These are phyloP conservation scores for Sorex fumeus DNA, from an alignment of 2,113 vertebrate genomes.

Conservation along the genomic window DNA sequence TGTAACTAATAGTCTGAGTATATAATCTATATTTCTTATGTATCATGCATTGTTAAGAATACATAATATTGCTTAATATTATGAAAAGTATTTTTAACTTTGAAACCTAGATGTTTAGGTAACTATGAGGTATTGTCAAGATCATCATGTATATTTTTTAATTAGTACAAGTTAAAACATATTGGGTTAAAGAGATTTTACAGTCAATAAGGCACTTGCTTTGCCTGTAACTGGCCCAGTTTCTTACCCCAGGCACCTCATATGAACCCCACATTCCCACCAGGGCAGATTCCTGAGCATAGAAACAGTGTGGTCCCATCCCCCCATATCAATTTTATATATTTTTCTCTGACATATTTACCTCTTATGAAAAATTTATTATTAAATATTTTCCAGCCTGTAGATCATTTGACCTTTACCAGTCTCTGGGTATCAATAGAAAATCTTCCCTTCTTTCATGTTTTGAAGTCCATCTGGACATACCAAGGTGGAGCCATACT, in stretches of 20 bases:
- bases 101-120: constrained; percentile 17
- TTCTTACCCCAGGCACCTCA: too few species aligned
- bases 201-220: too few species aligned
- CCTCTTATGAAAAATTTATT: background rate
- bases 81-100: background rate
- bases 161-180: background rate
- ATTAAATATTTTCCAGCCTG: background rate
- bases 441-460: constrained; percentile 1
- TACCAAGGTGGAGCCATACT: background rate
- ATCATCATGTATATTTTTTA: background rate
- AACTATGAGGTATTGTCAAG: background rate
- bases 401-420: background rate
- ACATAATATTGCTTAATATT: constrained; percentile 1
- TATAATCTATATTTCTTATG: constrained; percentile 3
- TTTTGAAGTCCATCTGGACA: constrained; percentile 22
- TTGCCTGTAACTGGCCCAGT: too few species aligned
- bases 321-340: background rate
- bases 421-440: constrained; percentile 30
- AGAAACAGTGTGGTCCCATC: too few species aligned
- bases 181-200: background rate
- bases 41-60: constrained; percentile 44
- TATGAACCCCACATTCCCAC: too few species aligned
- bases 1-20: background rate
- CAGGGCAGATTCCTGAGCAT: too few species aligned
- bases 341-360: constrained; percentile 24